Evolutionary conservation across 1,140 invertebrate genomes (phyloP), one percentile per base, ranked within the genome.

Genomic region (Nephotettix cincticeps): DNA sequence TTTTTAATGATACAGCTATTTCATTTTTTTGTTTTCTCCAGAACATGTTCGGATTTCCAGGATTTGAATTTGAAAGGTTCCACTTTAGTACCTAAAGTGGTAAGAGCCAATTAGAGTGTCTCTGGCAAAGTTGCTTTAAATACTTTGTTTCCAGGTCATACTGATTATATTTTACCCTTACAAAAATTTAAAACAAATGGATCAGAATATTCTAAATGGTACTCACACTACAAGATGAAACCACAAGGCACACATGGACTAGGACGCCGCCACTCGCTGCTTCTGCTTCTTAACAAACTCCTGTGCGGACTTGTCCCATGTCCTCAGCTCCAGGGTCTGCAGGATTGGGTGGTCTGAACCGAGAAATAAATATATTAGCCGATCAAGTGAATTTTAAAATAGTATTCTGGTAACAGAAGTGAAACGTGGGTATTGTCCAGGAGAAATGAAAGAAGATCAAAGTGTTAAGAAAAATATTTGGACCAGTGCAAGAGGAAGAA

Each of bases 261-360:
- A 79, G 32, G 77, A 75, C 27, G 70, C 77, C 47, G 87, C 86
- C 70, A 91, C 87, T 78, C 90, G 83, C 75, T 86, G 79, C 79
- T 89, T 92, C 81, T 94, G 91, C 79, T 93, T 93, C 78, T 92
- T 92, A 17, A 95, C 91, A 84, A 97, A 97, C 73, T 97, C 94
- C 75, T 90, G 85, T 23, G 95, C 95, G 75, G 89, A 81, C 79
- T 93, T 92, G 82, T 98, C 95, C 77, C 90, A 91, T 21, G 87
- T 86, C 76, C 95, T 84, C 30, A 89, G 90, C 78, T 94, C 92
- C 73, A 97, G 80, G 71, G 95, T 94, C 80, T 93, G 89, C 43
- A 97, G 81, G 72, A 95, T 93, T 21, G 91, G 90, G 81, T 92
- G 89, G 83, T 87, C 91, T 93, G 82, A 1, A 82, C 82, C n/a